Base-by-base conservation (phyloP, 2,797 vertebrate species). In the Sebastes reedi region DNA sequence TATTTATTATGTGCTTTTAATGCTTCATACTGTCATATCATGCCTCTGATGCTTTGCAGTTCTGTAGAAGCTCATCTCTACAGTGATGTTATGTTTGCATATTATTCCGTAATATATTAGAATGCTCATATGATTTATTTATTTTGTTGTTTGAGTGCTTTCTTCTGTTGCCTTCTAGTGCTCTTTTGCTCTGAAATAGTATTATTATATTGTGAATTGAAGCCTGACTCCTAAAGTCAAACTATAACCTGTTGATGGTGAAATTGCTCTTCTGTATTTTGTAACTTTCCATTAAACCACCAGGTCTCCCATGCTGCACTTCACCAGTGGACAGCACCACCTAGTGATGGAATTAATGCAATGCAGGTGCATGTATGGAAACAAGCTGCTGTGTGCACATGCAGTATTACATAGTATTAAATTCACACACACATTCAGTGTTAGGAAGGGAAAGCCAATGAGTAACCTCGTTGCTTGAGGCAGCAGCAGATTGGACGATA, bases 321-420 rank as follows among this genome's bases (percentile, higher is more conserved):
- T 24, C 0, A 8, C 1, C 5, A 22, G 79, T 32, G 22, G 32
- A 80, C 75, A 82, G 75, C 84, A 30, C 84, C 89, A 88, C 70
- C 92, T 85, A 67, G 79, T 88, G 92, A 2, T 12, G 8, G 9
- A 22, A 9, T 2, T 10, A 3, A 1, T 52, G 16, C 4, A 50
- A 1, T 70, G 64, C 67, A 64, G 24, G 36, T 72, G 2, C 10
- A 6, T n/a, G 46, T 50, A 20, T 50, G 1, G 42, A 46, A 46
- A 46, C 42, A 46, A n/a, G 6, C 12, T 66, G 55, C 12, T 27
- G 13, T 13, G 39, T 18, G 42, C 16, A 46, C 42, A 25, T 16
- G 2, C 13, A 58, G 24, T 58, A 8, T 13, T 24, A 58, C 13
- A 27, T 10, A 58, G 13, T 14, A 27, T 27, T 58, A 29, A 59